Evolutionary conservation across 2,888 invertebrate species (phyloP).

Genomic region (Linyphia triangularis): DNA sequence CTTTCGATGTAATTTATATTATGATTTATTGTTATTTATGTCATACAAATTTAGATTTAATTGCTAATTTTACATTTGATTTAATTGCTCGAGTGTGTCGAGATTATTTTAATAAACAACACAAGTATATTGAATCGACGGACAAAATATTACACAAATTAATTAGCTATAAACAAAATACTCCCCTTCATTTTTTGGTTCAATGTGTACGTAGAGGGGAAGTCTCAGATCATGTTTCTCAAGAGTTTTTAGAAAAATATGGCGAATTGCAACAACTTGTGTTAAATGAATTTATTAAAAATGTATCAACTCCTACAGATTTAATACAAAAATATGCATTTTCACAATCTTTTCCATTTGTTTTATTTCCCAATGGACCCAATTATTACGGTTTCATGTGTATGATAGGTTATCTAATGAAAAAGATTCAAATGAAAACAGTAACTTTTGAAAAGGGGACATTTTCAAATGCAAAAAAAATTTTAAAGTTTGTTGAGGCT

Average conservation of each 20-base stretch:
- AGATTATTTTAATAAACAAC: slow-evolving; percentile 26
- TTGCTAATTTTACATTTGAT: slow-evolving; percentile 29
- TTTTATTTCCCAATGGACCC: slow-evolving; percentile 20
- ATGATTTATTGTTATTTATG: slow-evolving; percentile 42
- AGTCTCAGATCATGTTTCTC: neutral
- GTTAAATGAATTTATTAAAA: neutral
- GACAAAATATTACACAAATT: neutral
- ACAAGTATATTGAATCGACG: neutral
- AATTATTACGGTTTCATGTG: slow-evolving; percentile 33
- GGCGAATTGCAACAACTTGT: slow-evolving; percentile 16
- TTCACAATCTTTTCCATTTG: slow-evolving; percentile 31
- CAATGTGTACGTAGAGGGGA: slow-evolving; percentile 13
- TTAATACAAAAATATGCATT: slow-evolving; percentile 15
- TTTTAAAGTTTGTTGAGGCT: slow-evolving; percentile 14
- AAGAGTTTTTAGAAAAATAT: slow-evolving; percentile 23
- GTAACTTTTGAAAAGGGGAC: slow-evolving; percentile 27
- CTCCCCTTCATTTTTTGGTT: neutral
- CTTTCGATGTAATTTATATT: slow-evolving; percentile 32
- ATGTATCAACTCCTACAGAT: neutral
- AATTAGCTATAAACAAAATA: slow-evolving; percentile 22
- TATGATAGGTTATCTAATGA: neutral
- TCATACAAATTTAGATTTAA: neutral
- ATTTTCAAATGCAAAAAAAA: slow-evolving; percentile 7
- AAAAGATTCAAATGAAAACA: neutral
- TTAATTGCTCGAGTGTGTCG: slow-evolving; percentile 24